A percentile compares a stretch with the other conserved stretches of the same genome.
These are phyloP conservation scores for Galerucella pusilla DNA, from an alignment of 2,888 invertebrate species.

Conservation along the genomic window DNA sequence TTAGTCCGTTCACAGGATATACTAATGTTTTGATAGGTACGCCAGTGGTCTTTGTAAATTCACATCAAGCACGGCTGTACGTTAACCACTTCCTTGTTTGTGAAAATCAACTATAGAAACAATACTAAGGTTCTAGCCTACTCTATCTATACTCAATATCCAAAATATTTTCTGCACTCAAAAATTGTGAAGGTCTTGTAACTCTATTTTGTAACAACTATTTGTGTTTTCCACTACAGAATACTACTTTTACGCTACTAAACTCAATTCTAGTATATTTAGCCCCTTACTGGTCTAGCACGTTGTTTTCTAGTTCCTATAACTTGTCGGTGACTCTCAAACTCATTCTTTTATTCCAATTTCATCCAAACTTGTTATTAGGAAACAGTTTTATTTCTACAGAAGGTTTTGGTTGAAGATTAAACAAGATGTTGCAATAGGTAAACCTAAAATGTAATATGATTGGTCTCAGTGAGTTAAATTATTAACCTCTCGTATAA, in stretches of 20 bases:
- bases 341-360: neutral
- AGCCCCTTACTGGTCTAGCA: neutral
- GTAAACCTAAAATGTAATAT: constrained; percentile 2
- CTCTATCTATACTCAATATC: neutral
- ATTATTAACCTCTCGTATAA: neutral
- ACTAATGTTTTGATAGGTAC: neutral
- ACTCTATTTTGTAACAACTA: too few relatives aligned
- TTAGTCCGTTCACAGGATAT: too few relatives aligned
- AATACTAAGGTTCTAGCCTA: neutral
- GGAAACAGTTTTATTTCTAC: neutral
- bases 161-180: neutral
- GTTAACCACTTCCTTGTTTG: neutral
- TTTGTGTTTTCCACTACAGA: neutral
- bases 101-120: neutral
- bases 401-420: neutral
- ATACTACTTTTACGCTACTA: neutral
- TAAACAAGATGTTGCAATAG: neutral
- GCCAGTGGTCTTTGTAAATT: too few relatives aligned
- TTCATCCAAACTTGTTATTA: neutral
- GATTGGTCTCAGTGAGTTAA: neutral
- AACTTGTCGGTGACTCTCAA: neutral
- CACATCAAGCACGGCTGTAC: too few relatives aligned
- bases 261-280: neutral
- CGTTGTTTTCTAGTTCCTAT: neutral
- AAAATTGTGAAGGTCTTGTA: neutral